Conservation (phyloP, 2,797 vertebrate genomes). For the Acomys russatus region DNA sequence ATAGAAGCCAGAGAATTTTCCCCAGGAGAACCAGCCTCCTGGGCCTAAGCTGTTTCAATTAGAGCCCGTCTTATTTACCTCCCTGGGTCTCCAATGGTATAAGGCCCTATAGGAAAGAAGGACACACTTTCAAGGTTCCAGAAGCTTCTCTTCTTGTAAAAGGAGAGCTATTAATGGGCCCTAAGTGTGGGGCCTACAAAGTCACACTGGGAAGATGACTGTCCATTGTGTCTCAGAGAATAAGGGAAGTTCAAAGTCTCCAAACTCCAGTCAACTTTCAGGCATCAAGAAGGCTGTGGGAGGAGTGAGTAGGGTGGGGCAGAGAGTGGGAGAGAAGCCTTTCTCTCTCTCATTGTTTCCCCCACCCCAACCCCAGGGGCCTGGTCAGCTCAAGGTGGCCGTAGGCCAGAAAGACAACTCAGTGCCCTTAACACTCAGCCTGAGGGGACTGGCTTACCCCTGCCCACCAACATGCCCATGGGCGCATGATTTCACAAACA, state of each 20-base stretch:
- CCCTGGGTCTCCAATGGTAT: background rate
- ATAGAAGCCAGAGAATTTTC: background rate
- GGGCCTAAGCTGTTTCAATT: background rate
- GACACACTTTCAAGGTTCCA: background rate
- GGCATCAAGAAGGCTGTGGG: background rate
- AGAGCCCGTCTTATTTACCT: background rate
- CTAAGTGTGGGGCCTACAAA: background rate
- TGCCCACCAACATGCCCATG: background rate
- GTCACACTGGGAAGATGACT: background rate
- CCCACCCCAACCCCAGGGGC: background rate
- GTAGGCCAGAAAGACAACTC: background rate
- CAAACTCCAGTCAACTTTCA: background rate
- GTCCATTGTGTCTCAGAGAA: background rate
- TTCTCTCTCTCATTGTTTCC: background rate
- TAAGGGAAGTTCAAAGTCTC: slow-evolving; percentile 1
- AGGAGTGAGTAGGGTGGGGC: background rate
- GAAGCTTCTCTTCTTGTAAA: background rate
- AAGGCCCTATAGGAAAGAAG: background rate
- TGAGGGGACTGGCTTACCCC: background rate
- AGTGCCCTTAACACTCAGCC: background rate
- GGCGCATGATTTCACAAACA: background rate
- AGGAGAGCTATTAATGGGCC: background rate
- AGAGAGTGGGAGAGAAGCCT: background rate
- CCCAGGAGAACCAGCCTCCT: background rate
- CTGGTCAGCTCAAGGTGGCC: background rate